Conservation (phyloP, 2,888 invertebrate genomes). For the Scelioninae gen. 2 region DNA sequence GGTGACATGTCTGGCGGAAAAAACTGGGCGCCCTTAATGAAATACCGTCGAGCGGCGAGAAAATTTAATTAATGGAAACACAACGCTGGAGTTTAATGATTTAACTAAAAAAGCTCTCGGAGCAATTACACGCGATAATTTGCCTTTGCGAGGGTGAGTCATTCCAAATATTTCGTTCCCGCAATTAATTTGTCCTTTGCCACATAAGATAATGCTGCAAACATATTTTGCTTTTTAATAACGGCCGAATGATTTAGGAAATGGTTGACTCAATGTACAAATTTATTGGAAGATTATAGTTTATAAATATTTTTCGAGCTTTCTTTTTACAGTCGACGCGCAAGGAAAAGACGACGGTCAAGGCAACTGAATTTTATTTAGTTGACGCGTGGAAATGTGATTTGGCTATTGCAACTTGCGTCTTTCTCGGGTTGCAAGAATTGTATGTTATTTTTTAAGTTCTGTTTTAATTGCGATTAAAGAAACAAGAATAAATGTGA, state of each 20-base stretch:
- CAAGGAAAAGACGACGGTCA: no score
- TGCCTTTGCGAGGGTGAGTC: not conserved
- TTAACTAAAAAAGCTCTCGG: constrained; percentile 13
- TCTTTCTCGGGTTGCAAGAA: not conserved
- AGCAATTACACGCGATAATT: constrained; percentile 5
- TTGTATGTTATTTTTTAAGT: no score
- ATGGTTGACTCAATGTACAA: no score
- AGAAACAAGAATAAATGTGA: not conserved
- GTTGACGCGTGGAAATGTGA: no score
- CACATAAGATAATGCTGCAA: constrained; percentile 5
- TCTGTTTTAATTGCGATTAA: no score
- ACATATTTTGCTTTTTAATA: no score
- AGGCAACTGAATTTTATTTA: no score
- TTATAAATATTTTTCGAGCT: no score
- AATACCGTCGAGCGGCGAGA: constrained; percentile 22
- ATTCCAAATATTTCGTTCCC: constrained; percentile 4
- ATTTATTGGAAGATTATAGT: no score
- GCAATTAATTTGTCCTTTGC: constrained; percentile 10
- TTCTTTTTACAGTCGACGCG: no score
- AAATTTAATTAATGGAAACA: constrained; percentile 15
- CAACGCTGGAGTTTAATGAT: not conserved
- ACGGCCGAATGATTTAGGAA: no score
- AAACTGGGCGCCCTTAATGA: not conserved
- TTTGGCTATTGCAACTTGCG: no score
- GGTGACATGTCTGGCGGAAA: not conserved